A percentile compares a stretch with the other conserved stretches of the same genome.
Conservation (phyloP, 2,888 invertebrate genomes). For the Tholera decimalis region DNA sequence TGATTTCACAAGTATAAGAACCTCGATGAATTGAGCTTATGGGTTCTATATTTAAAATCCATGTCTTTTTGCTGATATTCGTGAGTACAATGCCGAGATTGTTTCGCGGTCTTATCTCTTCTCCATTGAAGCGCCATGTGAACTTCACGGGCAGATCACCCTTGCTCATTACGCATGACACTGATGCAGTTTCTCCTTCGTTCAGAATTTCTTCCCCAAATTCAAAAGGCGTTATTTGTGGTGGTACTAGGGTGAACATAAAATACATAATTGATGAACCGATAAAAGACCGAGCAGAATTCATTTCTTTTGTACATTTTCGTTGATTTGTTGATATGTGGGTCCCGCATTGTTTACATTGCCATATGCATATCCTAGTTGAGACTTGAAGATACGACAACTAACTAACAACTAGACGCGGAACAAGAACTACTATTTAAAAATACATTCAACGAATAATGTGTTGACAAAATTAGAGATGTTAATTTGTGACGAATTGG, state of each 20-base stretch:
- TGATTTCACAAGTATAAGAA: constrained; percentile 93
- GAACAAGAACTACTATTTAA: constrained; percentile 91
- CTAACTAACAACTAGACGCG: constrained; percentile 91
- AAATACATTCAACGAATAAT: no score
- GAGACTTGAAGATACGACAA: constrained; percentile 93
- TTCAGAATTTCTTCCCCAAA: constrained; percentile 94
- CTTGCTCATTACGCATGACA: constrained; percentile 94
- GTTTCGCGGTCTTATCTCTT: constrained; percentile 87
- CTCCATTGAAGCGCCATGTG: constrained; percentile 93
- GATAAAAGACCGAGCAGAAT: constrained; percentile 83
- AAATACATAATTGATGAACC: background rate
- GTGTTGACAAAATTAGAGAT: background rate
- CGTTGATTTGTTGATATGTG: constrained; percentile 89
- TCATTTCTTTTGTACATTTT: constrained; percentile 93
- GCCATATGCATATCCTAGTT: constrained; percentile 85
- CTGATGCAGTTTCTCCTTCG: constrained; percentile 94
- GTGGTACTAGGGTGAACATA: constrained; percentile 90
- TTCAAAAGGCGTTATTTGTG: constrained; percentile 94
- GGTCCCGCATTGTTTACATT: constrained; percentile 90
- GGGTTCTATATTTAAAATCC: constrained; percentile 93
- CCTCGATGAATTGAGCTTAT: constrained; percentile 92
- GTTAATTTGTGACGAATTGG: constrained; percentile 80
- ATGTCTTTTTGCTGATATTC: constrained; percentile 92
- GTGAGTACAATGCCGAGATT: constrained; percentile 91
- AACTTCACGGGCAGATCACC: constrained; percentile 96